A percentile compares a stretch with the other conserved stretches of the same genome.
Conservation (phyloP, 1,140 invertebrate species). For the Luehdorfia chinensis region DNA sequence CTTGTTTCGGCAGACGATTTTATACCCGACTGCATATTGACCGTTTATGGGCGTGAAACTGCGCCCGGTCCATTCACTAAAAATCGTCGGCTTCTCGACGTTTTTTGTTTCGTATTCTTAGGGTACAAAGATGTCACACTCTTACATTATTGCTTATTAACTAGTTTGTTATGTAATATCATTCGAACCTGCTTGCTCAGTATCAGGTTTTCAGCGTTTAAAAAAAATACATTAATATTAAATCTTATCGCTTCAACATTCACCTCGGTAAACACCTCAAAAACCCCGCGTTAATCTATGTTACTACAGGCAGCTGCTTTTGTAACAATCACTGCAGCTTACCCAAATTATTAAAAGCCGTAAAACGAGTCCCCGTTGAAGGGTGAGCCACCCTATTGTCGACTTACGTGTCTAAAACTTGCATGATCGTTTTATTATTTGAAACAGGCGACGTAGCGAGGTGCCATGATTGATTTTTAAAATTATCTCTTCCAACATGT, state of each 20-base stretch:
- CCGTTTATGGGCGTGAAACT: slow-evolving; percentile 54
- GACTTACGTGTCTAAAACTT: slow-evolving; percentile 55
- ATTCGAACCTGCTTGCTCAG: no score
- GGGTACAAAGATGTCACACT: slow-evolving; percentile 4
- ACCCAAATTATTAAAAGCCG: slow-evolving; percentile 74
- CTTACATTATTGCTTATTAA: no score
- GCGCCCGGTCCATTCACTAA: slow-evolving; percentile 45
- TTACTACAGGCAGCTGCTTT: slow-evolving; percentile 58
- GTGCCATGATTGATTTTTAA: slow-evolving; percentile 37
- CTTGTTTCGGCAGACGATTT: slow-evolving; percentile 70
- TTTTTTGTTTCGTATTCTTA: neutral
- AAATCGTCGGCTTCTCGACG: slow-evolving; percentile 8
- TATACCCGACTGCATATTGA: slow-evolving; percentile 44
- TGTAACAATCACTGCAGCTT: slow-evolving; percentile 70
- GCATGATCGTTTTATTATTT: slow-evolving; percentile 62
- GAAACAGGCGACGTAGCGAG: slow-evolving; percentile 46
- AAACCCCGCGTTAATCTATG: slow-evolving; percentile 54
- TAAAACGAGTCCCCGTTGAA: slow-evolving; percentile 68
- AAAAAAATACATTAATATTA: neutral
- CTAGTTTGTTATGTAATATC: no score
- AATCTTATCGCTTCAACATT: slow-evolving; percentile 43
- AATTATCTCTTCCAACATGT: slow-evolving; percentile 21
- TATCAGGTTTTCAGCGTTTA: no score
- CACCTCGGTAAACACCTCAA: slow-evolving; percentile 42
- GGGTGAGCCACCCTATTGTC: slow-evolving; percentile 68